Conservation (phyloP, 2,113 vertebrate genomes). For the Grantiella picta region DNA sequence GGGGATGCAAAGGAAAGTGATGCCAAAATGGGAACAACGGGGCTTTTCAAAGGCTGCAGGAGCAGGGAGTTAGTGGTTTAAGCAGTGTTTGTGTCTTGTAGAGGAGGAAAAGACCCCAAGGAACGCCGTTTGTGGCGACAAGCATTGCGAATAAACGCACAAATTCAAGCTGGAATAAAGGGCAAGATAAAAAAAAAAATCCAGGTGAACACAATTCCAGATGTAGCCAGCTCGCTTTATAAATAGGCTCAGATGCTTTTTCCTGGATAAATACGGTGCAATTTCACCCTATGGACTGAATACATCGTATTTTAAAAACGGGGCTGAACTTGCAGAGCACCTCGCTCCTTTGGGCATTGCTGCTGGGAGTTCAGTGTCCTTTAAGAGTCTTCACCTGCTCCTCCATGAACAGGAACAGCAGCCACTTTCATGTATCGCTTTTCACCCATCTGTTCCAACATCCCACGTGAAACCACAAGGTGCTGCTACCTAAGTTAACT, state of each 20-base stretch:
- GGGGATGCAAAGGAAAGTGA: neutral
- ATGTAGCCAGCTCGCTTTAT: fast-evolving
- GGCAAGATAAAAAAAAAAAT: neutral
- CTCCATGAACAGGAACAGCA: neutral
- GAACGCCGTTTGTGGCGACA: fast-evolving
- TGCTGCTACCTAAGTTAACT: neutral
- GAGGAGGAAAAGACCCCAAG: neutral
- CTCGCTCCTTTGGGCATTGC: neutral
- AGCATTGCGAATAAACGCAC: neutral
- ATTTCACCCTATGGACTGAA: neutral
- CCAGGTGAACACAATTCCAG: neutral
- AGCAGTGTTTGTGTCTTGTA: fast-evolving
- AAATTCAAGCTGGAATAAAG: neutral
- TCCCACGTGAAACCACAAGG: neutral
- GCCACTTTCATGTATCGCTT: fast-evolving
- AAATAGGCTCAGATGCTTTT: neutral
- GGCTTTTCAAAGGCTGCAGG: neutral
- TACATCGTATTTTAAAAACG: fast-evolving
- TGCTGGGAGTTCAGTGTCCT: neutral
- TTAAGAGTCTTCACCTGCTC: too few species aligned
- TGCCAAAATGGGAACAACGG: fast-evolving
- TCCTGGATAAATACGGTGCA: fast-evolving
- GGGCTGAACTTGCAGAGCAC: neutral
- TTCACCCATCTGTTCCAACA: neutral
- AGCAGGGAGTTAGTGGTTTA: neutral